These are phyloP conservation scores for Liolophura sinensis DNA, from an alignment of 1,140 invertebrate genomes.

Conservation along the genomic window DNA sequence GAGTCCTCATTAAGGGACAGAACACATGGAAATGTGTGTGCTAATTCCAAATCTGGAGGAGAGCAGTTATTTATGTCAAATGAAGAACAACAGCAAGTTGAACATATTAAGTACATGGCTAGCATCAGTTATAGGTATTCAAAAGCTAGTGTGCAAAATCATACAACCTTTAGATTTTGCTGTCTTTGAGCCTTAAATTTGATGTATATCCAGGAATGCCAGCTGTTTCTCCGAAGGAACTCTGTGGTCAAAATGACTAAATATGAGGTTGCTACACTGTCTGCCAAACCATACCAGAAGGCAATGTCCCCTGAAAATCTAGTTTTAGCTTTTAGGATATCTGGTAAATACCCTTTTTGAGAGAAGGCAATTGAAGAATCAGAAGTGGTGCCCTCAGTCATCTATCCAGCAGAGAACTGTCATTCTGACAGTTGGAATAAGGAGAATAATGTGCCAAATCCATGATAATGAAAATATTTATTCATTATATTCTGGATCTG, in stretches of 20 bases:
- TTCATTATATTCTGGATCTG: no score
- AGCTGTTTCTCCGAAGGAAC: no score
- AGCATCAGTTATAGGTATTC: slow-evolving; percentile 12
- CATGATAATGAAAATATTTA: background rate
- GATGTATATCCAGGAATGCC: no score
- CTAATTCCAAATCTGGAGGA: slow-evolving; percentile 7
- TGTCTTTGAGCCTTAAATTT: no score
- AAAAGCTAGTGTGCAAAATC: background rate
- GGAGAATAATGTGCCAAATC: background rate
- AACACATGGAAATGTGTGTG: background rate
- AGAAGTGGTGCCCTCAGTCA: slow-evolving; percentile 8
- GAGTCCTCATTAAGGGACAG: slow-evolving; percentile 12
- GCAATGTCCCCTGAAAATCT: slow-evolving; percentile 18
- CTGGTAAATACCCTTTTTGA: slow-evolving; percentile 17
- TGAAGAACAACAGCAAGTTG: slow-evolving; percentile 9
- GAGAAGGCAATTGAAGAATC: background rate
- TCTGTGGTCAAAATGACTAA: slow-evolving; percentile 13
- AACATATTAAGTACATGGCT: slow-evolving; percentile 15
- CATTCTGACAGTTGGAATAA: background rate
- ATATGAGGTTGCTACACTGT: slow-evolving; percentile 13
- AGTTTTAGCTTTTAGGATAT: slow-evolving; percentile 21
- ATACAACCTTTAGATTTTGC: no score
- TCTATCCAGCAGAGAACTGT: background rate
- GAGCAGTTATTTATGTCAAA: background rate
- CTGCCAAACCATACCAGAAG: slow-evolving; percentile 13